A percentile compares a stretch with the other conserved stretches of the same genome.
These are phyloP conservation scores for Clarias macrocephalus DNA, from an alignment of 2,113 vertebrate genomes.

Conservation along the genomic window DNA sequence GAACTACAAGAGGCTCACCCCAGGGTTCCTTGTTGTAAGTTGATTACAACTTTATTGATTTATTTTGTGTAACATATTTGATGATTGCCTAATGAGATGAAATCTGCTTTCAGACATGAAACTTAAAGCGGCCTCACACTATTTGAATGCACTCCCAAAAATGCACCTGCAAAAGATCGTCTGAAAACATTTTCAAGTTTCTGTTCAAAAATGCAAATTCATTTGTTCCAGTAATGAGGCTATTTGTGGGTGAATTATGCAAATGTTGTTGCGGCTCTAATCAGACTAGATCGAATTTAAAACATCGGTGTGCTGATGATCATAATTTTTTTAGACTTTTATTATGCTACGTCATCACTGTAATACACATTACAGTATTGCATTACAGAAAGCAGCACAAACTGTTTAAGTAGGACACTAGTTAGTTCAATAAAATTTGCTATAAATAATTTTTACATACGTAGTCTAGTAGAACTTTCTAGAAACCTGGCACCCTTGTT, in stretches of 20 bases:
- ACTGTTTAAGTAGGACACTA: background rate
- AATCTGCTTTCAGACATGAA: background rate
- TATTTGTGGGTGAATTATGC: slow-evolving; percentile 4
- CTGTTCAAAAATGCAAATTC: slow-evolving; percentile 38
- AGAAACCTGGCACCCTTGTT: background rate
- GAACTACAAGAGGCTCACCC: background rate
- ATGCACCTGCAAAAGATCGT: slow-evolving; percentile 63
- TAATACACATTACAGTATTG: background rate
- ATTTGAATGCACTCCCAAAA: slow-evolving; percentile 71
- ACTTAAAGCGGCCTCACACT: background rate
- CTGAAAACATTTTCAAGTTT: slow-evolving; percentile 58
- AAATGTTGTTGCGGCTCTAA: background rate
- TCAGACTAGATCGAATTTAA: too few relatives aligned
- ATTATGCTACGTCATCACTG: background rate
- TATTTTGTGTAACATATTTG: background rate
- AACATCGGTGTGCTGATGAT: background rate
- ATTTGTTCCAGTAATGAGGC: slow-evolving; percentile 2
- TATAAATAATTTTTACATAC: background rate
- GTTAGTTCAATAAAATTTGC: background rate
- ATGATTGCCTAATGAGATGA: background rate
- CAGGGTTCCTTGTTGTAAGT: background rate
- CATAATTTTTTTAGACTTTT: background rate
- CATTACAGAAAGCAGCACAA: background rate
- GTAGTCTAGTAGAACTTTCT: background rate
- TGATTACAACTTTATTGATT: background rate